These are phyloP conservation scores for Sceloporus undulatus DNA, from an alignment of 2,113 vertebrate genomes.

Conservation along the genomic window DNA sequence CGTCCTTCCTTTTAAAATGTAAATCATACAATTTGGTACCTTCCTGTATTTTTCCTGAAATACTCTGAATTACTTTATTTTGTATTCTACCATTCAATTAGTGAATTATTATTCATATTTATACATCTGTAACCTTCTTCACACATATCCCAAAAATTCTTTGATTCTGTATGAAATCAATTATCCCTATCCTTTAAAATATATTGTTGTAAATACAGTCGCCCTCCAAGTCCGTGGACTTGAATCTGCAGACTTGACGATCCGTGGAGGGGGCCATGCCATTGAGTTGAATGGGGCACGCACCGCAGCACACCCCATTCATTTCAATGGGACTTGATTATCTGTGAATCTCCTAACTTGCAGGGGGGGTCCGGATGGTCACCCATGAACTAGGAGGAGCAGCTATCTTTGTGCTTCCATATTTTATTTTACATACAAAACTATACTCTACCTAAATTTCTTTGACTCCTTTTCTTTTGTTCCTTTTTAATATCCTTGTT, in stretches of 20 bases:
- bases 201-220: no score
- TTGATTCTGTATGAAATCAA: background rate
- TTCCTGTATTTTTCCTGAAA: background rate
- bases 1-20: background rate
- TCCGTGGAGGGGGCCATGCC: no score
- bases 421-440: no score
- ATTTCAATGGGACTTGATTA: no score
- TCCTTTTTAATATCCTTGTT: background rate
- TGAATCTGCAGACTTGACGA: no score
- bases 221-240: no score
- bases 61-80: background rate
- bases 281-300: no score
- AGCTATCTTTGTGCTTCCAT: no score
- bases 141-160: background rate
- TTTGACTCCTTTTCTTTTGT: background rate
- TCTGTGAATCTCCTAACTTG: no score
- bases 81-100: background rate
- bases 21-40: background rate
- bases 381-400: no score
- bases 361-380: no score
- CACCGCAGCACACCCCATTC: no score
- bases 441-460: background rate
- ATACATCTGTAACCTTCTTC: background rate
- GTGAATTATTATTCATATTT: background rate
- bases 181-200: background rate